Evolutionary conservation across 2,113 vertebrate genomes (phyloP).

Genomic region (Gracilinanus agilis): DNA sequence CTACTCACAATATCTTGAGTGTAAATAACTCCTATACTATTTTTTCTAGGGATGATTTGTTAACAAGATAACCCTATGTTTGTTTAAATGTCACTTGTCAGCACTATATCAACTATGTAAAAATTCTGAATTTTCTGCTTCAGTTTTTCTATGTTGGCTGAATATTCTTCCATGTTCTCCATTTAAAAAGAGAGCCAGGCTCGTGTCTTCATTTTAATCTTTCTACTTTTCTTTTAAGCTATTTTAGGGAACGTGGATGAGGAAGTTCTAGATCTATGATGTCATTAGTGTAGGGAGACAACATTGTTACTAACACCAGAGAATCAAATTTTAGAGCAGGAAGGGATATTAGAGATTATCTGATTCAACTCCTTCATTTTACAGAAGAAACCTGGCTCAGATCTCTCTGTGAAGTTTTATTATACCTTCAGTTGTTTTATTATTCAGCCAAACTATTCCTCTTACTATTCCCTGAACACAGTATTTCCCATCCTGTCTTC

Average conservation of each 20-base stretch:
- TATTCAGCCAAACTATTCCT: background rate
- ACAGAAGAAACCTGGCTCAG: background rate
- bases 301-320: background rate
- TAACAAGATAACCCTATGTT: background rate
- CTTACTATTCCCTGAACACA: background rate
- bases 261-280: background rate
- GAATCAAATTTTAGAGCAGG: conserved; percentile 16
- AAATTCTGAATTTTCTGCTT: background rate
- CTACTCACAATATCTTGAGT: conserved; percentile 41
- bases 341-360: background rate
- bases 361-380: background rate
- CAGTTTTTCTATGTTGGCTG: background rate
- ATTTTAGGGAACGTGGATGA: background rate
- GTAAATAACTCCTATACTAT: conserved; percentile 19
- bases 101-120: background rate
- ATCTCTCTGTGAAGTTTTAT: background rate
- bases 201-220: background rate
- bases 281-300: background rate
- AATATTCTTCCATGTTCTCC: conserved; percentile 1
- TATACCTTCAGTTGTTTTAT: background rate
- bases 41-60: conserved; percentile 35
- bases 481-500: background rate
- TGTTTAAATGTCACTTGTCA: conserved; percentile 36
- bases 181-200: conserved; percentile 40
- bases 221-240: background rate